Percentiles rank a stretch among this genome's conserved stretches.
phyloP scores from a whole-genome alignment of 2,797 vertebrate species.

The Leptoclinus maculatus region DNA sequence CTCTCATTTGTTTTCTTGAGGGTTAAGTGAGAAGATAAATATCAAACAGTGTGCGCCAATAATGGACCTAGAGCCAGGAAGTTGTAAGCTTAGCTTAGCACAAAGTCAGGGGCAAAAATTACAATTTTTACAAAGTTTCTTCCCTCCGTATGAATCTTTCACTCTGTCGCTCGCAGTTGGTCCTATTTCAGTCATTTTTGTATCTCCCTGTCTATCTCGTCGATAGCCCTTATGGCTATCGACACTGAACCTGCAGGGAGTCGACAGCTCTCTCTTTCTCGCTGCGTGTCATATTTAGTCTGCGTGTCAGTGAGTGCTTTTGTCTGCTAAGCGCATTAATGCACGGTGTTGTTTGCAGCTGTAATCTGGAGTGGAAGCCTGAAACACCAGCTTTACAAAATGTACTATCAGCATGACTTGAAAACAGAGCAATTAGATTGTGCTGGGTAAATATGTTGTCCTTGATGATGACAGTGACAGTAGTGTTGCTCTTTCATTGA shows the following conservation, averaged over 20 bases:
- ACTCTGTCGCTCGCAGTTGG: background rate
- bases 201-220: background rate
- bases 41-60: background rate
- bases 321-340: slow-evolving; percentile 11
- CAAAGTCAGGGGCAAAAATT: background rate
- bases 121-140: background rate
- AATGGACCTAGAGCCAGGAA: background rate
- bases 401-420: background rate
- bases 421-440: slow-evolving; percentile 17
- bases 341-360: slow-evolving; percentile 6
- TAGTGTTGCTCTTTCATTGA: background rate
- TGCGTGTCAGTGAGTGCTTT: background rate
- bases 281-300: background rate
- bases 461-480: slow-evolving; percentile 14
- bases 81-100: background rate
- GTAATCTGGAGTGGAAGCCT: slow-evolving; percentile 20
- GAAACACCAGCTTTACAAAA: slow-evolving; percentile 5
- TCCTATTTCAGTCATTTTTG: slow-evolving; percentile 16
- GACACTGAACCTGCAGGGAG: slow-evolving; percentile 36
- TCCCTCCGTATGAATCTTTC: background rate
- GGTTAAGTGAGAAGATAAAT: background rate
- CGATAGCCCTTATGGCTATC: slow-evolving; percentile 21
- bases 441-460: slow-evolving; percentile 14
- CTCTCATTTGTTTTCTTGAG: background rate
- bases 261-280: slow-evolving; percentile 18